Conservation (phyloP, 1,140 invertebrate genomes). For the Micrasema longulum region DNA sequence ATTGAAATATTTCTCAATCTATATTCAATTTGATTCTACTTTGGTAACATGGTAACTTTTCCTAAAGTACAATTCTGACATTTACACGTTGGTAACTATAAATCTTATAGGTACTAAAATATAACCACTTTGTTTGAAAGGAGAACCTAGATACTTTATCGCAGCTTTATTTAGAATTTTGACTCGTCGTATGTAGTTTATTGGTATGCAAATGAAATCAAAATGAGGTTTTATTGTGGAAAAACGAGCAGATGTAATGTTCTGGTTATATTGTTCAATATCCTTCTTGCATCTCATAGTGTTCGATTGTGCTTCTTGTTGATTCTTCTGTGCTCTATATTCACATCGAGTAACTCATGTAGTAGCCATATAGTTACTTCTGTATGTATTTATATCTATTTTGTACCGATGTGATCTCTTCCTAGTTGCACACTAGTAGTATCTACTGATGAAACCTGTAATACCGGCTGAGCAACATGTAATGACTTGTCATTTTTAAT, state of each 20-base stretch:
- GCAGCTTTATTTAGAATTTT: too few species aligned
- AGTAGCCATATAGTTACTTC: not conserved
- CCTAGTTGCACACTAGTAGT: conserved; percentile 12
- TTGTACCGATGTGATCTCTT: conserved; percentile 26
- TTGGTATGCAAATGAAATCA: too few species aligned
- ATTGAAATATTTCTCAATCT: conserved; percentile 4
- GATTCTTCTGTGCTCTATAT: conserved; percentile 9
- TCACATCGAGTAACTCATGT: not conserved
- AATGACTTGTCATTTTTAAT: conserved; percentile 41
- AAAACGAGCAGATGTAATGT: too few species aligned
- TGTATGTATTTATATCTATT: conserved; percentile 3
- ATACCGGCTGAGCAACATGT: conserved; percentile 30
- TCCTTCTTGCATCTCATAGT: too few species aligned
- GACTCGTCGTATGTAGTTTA: too few species aligned
- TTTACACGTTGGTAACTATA: not conserved
- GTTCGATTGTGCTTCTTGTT: too few species aligned
- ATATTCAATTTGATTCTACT: not conserved
- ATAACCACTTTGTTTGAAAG: too few species aligned
- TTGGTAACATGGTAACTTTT: not conserved
- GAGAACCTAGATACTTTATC: too few species aligned
- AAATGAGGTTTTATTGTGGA: too few species aligned
- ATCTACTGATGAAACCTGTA: conserved; percentile 11
- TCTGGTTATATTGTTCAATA: too few species aligned
- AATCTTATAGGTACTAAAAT: too few species aligned
- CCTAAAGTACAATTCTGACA: not conserved